Evolutionary conservation across 2,797 vertebrate genomes (phyloP), one percentile per base, ranked within the genome.

Genomic region (Euthynnus affinis): DNA sequence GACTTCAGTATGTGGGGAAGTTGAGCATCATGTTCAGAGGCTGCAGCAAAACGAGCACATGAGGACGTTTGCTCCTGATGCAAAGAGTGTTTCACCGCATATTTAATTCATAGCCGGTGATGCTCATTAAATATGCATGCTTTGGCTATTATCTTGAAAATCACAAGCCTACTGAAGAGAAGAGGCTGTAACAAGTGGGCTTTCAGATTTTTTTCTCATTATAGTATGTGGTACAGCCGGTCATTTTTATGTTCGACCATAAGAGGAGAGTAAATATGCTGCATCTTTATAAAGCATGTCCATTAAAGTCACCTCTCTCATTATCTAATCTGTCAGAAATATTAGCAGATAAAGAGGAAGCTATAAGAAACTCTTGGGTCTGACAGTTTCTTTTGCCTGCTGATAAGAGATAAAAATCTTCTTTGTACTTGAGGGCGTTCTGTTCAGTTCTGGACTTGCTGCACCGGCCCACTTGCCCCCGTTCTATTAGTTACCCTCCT

Each of bases 401-500:
- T 71, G 67, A 84, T 76, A 65, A 74, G 69, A 68, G 77, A 84
- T 84, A 34, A 74, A 74, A 71, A 82, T 84, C 55, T 79, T 75
- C 73, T 59, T 44, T 3, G 55, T 65, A 65, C 76, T 68, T 63
- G 44, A 70, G 65, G 84, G 66, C 51, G 6, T 78, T 78, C 61
- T 57, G 74, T 76, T 78, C 74, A 63, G 55, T 71, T 13, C 56
- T 63, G 68, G 25, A 22, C 73, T 58, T 37, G 15, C 58, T 73
- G 71, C 53, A 44, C 76, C 25, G 20, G 76, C 76, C 80, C 66
- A 74, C 78, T 87, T 91, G 86, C 71, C 83, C 78, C 76, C 53
- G 27, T 86, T 86, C 67, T 73, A 83, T 89, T 87, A 82, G 83
- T 76, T 76, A 57, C 63, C 67, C 79, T 80, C 88, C 82, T 83